Evolutionary conservation across 2,113 vertebrate genomes (phyloP), one percentile per base, ranked within the genome.

Genomic region (Eudyptes chrysolophus): DNA sequence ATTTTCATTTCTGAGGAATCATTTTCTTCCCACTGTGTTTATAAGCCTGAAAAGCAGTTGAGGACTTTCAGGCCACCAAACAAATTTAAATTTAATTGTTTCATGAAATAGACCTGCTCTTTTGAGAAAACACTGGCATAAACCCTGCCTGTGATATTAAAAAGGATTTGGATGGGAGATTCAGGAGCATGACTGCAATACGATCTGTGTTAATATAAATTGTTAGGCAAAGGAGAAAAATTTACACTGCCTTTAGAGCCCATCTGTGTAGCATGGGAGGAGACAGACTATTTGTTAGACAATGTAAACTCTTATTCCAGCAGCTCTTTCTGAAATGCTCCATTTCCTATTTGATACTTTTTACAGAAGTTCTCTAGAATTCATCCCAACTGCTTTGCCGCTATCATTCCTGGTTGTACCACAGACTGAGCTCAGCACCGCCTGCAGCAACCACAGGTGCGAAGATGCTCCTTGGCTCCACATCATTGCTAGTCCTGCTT

Each of bases 81-180:
- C 77, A 97, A 94, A 97, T 96, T 92, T 92, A 92, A 62, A 89
- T 97, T 78, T 96, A 95, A 96, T 97, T 96, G 84, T 96, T 95
- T 97, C 64, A 68, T 16, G 62, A 93, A 97, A 94, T n/a, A 78
- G 72, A 85, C 58, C 48, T 81, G 7, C n/a, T 92, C 77, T 82
- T 78, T 90, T 69, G 94, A 89, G 79, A 76, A 92, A 84, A 82
- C 51, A 72, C 76, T 94, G 34, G 8, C 88, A 94, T 86, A 96
- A 95, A 78, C 36, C 17, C 66, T 57, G 69, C 21, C 64, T 88
- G 24, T 86, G 83, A 78, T 91, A 92, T 89, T 96, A 95, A 94
- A 95, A 91, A 89, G 38, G 77, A 94, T 52, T 34, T 87, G 54
- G 52, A 77, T 84, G 49, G 54, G 69, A 96, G 40, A 69, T 68